Conservation (phyloP, 2,888 invertebrate species). For the Drosophila quinaria region DNA sequence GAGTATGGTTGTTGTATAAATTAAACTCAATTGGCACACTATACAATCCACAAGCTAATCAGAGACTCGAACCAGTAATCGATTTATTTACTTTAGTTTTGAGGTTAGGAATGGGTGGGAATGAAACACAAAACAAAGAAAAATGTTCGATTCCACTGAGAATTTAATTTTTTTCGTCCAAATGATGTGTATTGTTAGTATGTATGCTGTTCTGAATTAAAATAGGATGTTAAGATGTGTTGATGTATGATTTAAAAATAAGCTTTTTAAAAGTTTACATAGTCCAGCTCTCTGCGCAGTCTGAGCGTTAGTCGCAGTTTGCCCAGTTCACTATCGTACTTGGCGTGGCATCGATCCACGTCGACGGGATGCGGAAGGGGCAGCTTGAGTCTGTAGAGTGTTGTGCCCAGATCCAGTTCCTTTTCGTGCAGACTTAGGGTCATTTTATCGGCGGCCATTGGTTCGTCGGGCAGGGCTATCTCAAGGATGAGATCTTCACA, state of each 20-base stretch:
- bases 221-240: neutral
- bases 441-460: constrained; percentile 88
- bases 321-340: constrained; percentile 90
- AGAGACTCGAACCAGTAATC: neutral
- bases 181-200: neutral
- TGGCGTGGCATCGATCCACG: constrained; percentile 92
- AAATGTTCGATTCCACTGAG: neutral
- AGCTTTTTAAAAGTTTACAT: constrained; percentile 91
- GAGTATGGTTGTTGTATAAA: neutral
- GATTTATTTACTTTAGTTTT: neutral
- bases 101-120: neutral
- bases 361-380: constrained; percentile 93
- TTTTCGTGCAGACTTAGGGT: constrained; percentile 89
- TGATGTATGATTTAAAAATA: neutral
- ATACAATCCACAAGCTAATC: neutral
- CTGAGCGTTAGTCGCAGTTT: constrained; percentile 90
- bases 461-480: constrained; percentile 91
- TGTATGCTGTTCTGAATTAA: neutral
- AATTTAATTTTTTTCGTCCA: constrained; percentile 5
- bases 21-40: neutral
- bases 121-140: neutral
- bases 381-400: constrained; percentile 90
- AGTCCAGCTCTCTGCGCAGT: constrained; percentile 93
- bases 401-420: constrained; percentile 88
- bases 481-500: constrained; percentile 95